Base-by-base conservation (phyloP, 2,888 invertebrate genomes). In the Acheta domesticus region DNA sequence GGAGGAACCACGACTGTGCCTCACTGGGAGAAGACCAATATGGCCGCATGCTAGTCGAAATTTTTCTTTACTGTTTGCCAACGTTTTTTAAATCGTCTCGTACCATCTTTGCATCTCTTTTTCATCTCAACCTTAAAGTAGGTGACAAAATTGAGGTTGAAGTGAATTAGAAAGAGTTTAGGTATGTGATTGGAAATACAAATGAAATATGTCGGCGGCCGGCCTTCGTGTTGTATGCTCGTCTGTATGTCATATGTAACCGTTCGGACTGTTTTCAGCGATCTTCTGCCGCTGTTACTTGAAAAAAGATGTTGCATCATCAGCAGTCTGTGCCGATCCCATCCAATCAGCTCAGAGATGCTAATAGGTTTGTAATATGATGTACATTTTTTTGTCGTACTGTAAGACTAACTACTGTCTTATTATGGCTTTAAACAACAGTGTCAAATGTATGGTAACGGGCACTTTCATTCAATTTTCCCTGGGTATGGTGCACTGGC, bases 21-120 rank as follows among this genome's bases (percentile, higher is more conserved):
- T 78, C 78, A 75, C 78, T 62, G 77, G 77, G 80, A 78, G 77
- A 80, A 80, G 80, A 80, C 80, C 92, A 93, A 92, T 93, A 93
- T 93, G 93, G 93, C 93, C 93, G 93, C 93, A 92, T 92, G 93
- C 93, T 93, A 92, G 91, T 91, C 84, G 84, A 83, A 85, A 84
- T 86, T 92, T 92, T 92, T 92, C 92, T 93, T 92, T 92, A 92
- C 91, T 92, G 92, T 92, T 92, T 90, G 92, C 92, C 92, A 92
- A 92, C 87, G 87, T 86, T 87, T 76, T 62, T 87, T 88, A 87
- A 87, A 88, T 87, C 87, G 89, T 87, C 87, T 87, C 86, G 86
- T 86, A 85, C 83, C 85, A 85, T 83, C 84, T 84, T 83, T 82
- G 82, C 83, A 83, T 50, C 19, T 80, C 79, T 80, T 79, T 81